Conservation (phyloP, 2,888 invertebrate species). For the Disparrhopalites patrizii region DNA sequence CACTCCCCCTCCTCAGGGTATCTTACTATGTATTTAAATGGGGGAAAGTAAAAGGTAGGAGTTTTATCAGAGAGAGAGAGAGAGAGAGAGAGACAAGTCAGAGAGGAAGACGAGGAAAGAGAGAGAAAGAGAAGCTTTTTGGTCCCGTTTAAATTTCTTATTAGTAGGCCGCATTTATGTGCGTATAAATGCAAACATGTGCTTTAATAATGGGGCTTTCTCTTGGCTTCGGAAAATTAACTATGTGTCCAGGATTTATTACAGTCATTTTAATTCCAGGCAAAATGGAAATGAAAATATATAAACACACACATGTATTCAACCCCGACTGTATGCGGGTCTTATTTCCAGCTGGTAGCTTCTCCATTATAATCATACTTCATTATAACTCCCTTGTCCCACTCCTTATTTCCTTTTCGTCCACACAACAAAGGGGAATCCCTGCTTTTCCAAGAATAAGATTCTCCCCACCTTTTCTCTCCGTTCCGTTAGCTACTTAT, state of each 20-base stretch:
- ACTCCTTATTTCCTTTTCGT: too few species aligned
- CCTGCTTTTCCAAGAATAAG: too few species aligned
- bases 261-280: conserved; percentile 23
- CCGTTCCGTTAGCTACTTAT: too few species aligned
- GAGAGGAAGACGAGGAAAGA: neutral
- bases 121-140: neutral
- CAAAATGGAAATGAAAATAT: conserved; percentile 9
- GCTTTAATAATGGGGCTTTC: conserved; percentile 23
- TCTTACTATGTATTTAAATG: neutral
- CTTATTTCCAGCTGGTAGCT: neutral
- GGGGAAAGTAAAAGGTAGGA: neutral
- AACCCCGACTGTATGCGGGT: neutral
- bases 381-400: too few species aligned
- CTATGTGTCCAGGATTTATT: conserved; percentile 25
- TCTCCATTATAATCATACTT: too few species aligned
- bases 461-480: too few species aligned
- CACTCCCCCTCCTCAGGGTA: too few species aligned
- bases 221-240: conserved; percentile 24
- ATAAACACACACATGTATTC: neutral
- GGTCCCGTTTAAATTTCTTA: conserved; percentile 24
- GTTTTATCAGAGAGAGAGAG: neutral
- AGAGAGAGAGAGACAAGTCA: neutral
- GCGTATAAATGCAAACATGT: conserved; percentile 26
- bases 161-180: conserved; percentile 12
- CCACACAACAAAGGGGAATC: too few species aligned